Base-by-base conservation (phyloP, 1,140 invertebrate species). In the Trachymyrmex cornetzi region DNA sequence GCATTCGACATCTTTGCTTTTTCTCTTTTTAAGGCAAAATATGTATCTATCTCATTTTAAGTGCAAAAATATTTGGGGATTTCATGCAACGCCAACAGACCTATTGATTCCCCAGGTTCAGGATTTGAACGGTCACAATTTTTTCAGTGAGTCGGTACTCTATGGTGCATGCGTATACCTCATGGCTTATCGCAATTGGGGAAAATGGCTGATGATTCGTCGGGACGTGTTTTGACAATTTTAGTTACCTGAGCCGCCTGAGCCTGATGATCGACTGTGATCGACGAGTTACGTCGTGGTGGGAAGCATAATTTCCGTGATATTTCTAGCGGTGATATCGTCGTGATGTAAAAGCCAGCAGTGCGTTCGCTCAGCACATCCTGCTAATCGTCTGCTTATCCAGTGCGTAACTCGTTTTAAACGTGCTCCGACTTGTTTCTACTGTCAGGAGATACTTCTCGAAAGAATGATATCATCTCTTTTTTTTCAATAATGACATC, bases 211-310 rank as follows among this genome's bases (percentile, higher is more conserved):
- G 91, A 77, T 34, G 69, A 82, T 75, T 57, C 55, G 85, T 88
- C 88, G 61, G 66, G 55, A 77, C 72, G 69, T 92, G 91, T 92
- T 92, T 92, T 92, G 91, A 90, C 81, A 92, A 89, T 92, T 92
- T 85, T 81, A 61, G 19, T 82, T 34, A 44, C 55, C 63, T 77
- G 57, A 81, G 84, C 55, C 14, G 12, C 48, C 14, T 50, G 86
- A 57, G n/a, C 55, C 79, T 19, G 34, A 59, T 85, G 50, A n/a
- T 64, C 44, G 24, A 50, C 19, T 64, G 30, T 85, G 38, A 22
- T 64, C 53, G n/a, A 50, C 14, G 67, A 61, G 57, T 86, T 71
- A 59, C 34, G 19, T 82, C 22, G 72, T 66, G 27, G 85, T 79
- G 38, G 48, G 24, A 85, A 48, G 38, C 44, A 71, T 61, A 57